These are phyloP conservation scores for Dryobates pubescens DNA, from an alignment of 2,797 vertebrate genomes.

Conservation along the genomic window DNA sequence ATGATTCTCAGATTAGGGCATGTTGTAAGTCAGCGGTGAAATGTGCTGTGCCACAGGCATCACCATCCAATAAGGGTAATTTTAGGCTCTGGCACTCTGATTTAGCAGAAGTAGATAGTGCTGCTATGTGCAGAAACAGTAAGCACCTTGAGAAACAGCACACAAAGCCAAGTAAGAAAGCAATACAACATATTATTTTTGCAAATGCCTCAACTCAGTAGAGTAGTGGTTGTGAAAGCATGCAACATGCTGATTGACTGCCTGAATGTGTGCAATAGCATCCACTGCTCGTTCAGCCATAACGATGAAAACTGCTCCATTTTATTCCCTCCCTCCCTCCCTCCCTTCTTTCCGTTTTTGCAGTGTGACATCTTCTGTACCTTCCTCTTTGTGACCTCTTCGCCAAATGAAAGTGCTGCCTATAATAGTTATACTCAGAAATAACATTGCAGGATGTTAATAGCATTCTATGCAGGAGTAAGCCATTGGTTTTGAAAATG, in stretches of 20 bases:
- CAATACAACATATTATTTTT: background rate
- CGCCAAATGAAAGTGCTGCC: background rate
- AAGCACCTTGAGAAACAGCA: background rate
- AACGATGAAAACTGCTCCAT: background rate
- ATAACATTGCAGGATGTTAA: background rate
- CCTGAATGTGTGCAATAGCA: background rate
- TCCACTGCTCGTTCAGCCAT: background rate
- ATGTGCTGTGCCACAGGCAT: background rate
- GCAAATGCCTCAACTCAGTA: background rate
- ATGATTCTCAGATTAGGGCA: background rate
- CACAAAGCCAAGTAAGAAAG: background rate
- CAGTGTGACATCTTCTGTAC: background rate
- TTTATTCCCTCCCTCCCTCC: background rate
- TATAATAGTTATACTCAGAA: background rate
- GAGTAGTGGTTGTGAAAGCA: background rate
- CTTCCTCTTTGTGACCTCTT: background rate
- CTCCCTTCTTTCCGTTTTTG: background rate
- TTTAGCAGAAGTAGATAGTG: background rate
- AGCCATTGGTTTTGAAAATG: conserved; percentile 18
- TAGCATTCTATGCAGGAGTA: background rate
- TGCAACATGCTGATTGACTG: background rate
- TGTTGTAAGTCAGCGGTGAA: background rate
- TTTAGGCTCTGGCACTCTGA: background rate
- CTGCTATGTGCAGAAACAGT: background rate
- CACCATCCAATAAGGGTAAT: background rate